phyloP scores from a whole-genome alignment of 2,797 vertebrate species.

The Yasuhikotakia modesta region DNA sequence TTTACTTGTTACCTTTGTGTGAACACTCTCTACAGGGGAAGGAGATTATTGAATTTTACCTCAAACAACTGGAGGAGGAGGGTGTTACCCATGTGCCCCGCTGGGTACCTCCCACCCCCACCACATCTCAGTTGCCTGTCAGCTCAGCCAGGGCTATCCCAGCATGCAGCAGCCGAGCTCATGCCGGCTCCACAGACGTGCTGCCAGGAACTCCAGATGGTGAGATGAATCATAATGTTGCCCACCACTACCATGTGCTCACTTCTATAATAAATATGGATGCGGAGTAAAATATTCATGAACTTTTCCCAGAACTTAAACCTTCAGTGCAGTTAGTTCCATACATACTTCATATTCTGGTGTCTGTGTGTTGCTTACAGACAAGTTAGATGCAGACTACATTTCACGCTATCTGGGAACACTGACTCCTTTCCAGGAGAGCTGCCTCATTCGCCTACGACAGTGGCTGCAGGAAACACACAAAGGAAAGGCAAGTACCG shows the following conservation, averaged over 20 bases:
- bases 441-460: constrained; percentile 90
- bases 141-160: constrained; percentile 67
- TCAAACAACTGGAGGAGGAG: constrained; percentile 87
- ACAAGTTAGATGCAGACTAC: constrained; percentile 93
- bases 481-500: constrained; percentile 86
- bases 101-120: constrained; percentile 75
- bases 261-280: constrained; percentile 6
- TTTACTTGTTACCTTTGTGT: not conserved
- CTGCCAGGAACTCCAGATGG: constrained; percentile 81
- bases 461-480: constrained; percentile 94
- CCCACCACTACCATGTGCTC: not conserved
- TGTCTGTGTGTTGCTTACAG: constrained; percentile 67
- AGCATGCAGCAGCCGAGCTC: constrained; percentile 66
- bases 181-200: constrained; percentile 65
- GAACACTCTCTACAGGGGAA: constrained; percentile 80
- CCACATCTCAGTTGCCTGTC: constrained; percentile 45
- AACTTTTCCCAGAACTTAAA: not conserved
- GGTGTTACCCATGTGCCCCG: constrained; percentile 84
- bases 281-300: no score
- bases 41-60: constrained; percentile 93
- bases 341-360: not conserved
- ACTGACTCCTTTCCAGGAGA: constrained; percentile 92
- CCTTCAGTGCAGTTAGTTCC: not conserved
- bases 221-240: constrained; percentile 48
- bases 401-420: constrained; percentile 93